Evolutionary conservation across 37 sponge, comb jelly and placozoan species (phyloP).

Genomic region (Aplysina aerophoba): DNA sequence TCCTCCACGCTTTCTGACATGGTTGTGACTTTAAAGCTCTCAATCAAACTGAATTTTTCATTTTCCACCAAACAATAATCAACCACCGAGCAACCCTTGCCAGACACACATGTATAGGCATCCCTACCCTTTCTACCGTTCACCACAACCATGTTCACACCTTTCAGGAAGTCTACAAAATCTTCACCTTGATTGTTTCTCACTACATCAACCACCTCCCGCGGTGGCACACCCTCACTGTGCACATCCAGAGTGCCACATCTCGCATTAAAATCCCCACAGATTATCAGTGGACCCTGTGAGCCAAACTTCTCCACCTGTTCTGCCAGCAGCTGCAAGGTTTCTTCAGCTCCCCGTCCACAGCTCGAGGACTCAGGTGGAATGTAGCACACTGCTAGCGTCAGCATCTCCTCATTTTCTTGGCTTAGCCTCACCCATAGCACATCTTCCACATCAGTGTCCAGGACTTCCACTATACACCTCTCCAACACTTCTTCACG

Average conservation of each 20-base stretch:
- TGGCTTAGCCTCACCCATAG: constrained; percentile 15
- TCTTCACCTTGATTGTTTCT: no score
- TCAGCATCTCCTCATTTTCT: neutral
- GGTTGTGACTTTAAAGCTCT: no score
- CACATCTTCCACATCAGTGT: constrained; percentile 5
- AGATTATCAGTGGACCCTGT: neutral
- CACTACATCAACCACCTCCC: no score
- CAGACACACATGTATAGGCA: no score
- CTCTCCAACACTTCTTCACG: neutral
- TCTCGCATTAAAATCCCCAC: constrained; percentile 25
- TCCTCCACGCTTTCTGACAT: no score
- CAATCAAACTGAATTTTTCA: no score
- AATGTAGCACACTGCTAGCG: constrained; percentile 26
- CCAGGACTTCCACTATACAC: neutral
- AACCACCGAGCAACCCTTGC: no score
- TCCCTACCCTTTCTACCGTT: no score
- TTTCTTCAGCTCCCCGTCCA: neutral
- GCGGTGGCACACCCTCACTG: no score
- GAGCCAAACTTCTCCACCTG: constrained; percentile 7
- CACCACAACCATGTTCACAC: no score
- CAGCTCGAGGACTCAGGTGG: constrained; percentile 8
- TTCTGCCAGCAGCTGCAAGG: constrained; percentile 4
- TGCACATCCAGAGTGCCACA: constrained; percentile 19
- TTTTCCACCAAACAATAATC: no score
- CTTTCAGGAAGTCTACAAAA: no score